Evolutionary conservation across 2,113 vertebrate species (phyloP).

Genomic region (Oreochromis aureus): DNA sequence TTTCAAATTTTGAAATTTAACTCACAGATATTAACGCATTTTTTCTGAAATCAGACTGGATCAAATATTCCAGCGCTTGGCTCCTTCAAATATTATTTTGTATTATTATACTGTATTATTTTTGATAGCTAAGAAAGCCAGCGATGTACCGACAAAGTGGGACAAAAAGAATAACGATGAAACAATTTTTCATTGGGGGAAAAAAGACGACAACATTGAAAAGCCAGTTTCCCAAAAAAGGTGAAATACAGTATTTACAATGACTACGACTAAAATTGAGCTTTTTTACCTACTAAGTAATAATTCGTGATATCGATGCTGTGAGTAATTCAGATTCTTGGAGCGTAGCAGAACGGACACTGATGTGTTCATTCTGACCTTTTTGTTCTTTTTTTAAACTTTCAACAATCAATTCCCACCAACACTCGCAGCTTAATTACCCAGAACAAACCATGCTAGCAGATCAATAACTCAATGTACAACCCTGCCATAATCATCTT

Average conservation of each 20-base stretch:
- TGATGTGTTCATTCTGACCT: conserved; percentile 19
- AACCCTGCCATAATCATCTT: neutral
- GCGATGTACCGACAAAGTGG: neutral
- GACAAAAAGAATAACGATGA: neutral
- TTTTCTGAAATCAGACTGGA: neutral
- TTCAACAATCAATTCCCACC: conserved; percentile 31
- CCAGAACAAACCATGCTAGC: conserved; percentile 12
- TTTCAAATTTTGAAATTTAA: neutral
- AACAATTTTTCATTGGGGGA: neutral
- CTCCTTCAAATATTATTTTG: neutral
- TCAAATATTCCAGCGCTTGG: accelerated
- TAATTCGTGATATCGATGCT: accelerated
- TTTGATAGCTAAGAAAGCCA: neutral
- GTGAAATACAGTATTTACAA: neutral
- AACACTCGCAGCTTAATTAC: conserved; percentile 36
- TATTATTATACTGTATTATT: neutral
- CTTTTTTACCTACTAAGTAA: neutral
- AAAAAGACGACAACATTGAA: neutral
- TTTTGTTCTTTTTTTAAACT: conserved; percentile 23
- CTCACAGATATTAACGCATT: accelerated
- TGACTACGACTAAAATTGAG: neutral
- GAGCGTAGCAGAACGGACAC: neutral
- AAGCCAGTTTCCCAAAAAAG: neutral
- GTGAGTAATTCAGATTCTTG: neutral
- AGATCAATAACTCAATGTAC: conserved; percentile 41